Base-by-base conservation (phyloP, 2,797 vertebrate genomes). In the Sebastes matsubarae region DNA sequence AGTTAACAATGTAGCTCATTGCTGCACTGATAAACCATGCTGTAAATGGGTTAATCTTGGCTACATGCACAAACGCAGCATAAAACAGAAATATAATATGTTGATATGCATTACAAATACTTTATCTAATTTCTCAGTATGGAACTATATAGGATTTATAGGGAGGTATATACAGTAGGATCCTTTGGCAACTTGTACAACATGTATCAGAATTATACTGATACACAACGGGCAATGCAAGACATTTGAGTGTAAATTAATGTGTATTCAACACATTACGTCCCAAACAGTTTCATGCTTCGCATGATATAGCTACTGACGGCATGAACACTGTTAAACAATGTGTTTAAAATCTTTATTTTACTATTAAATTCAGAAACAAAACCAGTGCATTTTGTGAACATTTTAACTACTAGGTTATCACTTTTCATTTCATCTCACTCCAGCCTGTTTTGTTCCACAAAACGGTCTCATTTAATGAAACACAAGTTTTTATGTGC, bases 401-500 rank as follows among this genome's bases (percentile, higher is more conserved):
- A 66, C 14, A n/a, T 38, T 76, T 68, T 55, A 50, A 75, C 59
- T 29, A 18, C 46, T 14, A 29, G 13, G 20, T 66, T 61, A 59
- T 82, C 67, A 36, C 83, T 52, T 83, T 74, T 55, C 14, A 69
- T 68, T 60, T 70, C 14, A 75, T 80, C 55, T 74, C 50, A 54
- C 52, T 82, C 24, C 60, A 85, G 32, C 59, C n/a, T 3, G 14
- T 55, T 76, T 34, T 72, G n/a, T 76, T 73, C 52, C 20, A 36
- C 70, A 6, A 84, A 89, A 79, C 58, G 3, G 63, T 68, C 68
- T 60, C 9, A 25, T 82, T 79, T 84, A 64, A 80, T 69, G 74
- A 77, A 76, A 77, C 67, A 66, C 38, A 61, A n/a, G 42, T 69
- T 84, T 84, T 87, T 79, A 82, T 84, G 36, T 80, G 65, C 55